phyloP scores from a whole-genome alignment of 2,113 vertebrate genomes.

The Syngnathus scovelli region DNA sequence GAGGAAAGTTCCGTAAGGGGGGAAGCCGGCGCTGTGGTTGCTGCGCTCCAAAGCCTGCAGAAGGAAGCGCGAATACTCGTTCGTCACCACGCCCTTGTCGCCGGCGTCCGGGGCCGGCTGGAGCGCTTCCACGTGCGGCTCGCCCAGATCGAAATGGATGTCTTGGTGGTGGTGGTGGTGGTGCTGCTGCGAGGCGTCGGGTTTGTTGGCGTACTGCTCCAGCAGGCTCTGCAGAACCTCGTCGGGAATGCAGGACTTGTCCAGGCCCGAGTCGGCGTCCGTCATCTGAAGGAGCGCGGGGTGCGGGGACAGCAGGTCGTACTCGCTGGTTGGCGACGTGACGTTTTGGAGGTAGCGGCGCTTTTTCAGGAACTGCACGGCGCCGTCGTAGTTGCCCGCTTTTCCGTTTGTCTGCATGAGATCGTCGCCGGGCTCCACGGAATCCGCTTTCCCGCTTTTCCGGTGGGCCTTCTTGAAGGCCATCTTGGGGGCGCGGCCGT shows the following conservation, averaged over 20 bases:
- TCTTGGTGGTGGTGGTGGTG: conserved; percentile 52
- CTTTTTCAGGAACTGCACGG: conserved; percentile 99
- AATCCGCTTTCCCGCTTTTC: conserved; percentile 76
- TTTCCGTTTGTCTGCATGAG: conserved; percentile 81
- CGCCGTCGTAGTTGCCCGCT: conserved; percentile 86
- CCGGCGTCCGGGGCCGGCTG: conserved; percentile 73
- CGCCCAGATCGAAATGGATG: conserved; percentile 82
- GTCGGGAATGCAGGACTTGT: conserved; percentile 93
- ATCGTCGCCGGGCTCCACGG: conserved; percentile 78
- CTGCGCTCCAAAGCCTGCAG: conserved; percentile 97
- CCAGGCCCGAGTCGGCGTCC: conserved; percentile 82
- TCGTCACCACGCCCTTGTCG: conserved; percentile 87
- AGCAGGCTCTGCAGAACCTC: conserved; percentile 96
- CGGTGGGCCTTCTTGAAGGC: conserved; percentile 88
- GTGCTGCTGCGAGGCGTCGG: conserved; percentile 79
- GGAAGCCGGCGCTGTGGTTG: conserved; percentile 85
- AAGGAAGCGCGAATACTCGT: conserved; percentile 98
- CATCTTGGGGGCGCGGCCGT: conserved; percentile 84
- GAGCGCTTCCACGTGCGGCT: conserved; percentile 87
- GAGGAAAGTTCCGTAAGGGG: conserved; percentile 82
- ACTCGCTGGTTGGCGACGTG: conserved; percentile 67
- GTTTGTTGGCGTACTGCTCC: conserved; percentile 91
- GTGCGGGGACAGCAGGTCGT: conserved; percentile 87
- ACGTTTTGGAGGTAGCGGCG: conserved; percentile 82
- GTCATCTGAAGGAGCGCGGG: conserved; percentile 87